These are phyloP conservation scores for Rosalia funebris DNA, from an alignment of 2,888 invertebrate species.

Conservation along the genomic window DNA sequence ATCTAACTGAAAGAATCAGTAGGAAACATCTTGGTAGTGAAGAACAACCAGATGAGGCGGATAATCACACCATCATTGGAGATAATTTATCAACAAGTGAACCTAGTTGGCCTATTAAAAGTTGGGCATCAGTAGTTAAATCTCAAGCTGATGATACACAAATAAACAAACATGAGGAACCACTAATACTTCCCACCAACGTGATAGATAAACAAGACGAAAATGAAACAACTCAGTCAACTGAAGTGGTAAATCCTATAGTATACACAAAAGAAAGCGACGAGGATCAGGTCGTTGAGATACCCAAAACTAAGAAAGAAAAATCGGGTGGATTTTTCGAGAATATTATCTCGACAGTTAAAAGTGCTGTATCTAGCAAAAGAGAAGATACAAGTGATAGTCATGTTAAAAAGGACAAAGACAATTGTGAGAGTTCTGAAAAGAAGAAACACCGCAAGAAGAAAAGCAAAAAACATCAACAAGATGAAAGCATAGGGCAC, in stretches of 20 bases:
- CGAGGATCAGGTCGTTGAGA: slow-evolving; percentile 8
- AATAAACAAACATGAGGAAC: slow-evolving; percentile 1
- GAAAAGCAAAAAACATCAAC: slow-evolving; percentile 32
- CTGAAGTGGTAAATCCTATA: background rate
- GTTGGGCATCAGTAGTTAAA: slow-evolving; percentile 43
- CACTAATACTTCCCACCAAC: background rate
- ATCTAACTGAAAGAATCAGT: background rate
- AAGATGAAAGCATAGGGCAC: background rate
- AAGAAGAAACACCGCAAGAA: slow-evolving; percentile 40
- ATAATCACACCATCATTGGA: background rate
- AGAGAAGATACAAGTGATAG: slow-evolving; percentile 14
- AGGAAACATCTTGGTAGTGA: background rate
- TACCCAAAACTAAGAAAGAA: slow-evolving; percentile 24
- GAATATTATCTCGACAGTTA: slow-evolving; percentile 27
- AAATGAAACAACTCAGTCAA: background rate
- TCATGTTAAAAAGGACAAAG: slow-evolving; percentile 1
- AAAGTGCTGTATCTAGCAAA: slow-evolving; percentile 21
- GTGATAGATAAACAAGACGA: too few species aligned
- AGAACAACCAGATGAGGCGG: background rate
- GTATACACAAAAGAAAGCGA: background rate
- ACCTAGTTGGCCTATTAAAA: slow-evolving; percentile 23
- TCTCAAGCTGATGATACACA: slow-evolving; percentile 12
- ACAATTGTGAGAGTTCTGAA: slow-evolving; percentile 12
- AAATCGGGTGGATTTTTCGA: slow-evolving; percentile 20
- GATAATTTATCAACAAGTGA: slow-evolving; percentile 8